Percentiles rank a stretch among this genome's conserved stretches.
These are phyloP conservation scores for Buceros bicornis DNA, from an alignment of 2,797 vertebrate species.

Conservation along the genomic window DNA sequence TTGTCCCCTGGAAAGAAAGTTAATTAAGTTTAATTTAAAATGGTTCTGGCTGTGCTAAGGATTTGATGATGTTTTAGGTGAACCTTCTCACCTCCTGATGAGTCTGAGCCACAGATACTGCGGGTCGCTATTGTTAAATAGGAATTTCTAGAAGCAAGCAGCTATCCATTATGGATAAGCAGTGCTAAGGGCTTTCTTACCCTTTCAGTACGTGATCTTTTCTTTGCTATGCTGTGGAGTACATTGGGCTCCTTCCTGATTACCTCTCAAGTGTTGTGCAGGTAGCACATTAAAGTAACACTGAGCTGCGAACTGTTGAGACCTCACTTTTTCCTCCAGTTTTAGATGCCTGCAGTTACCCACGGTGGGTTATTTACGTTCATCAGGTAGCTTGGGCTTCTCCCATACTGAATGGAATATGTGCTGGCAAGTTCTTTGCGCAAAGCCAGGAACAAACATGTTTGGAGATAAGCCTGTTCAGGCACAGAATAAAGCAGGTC, in stretches of 20 bases:
- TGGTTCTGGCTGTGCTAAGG: background rate
- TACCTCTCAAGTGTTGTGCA: background rate
- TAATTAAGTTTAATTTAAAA: background rate
- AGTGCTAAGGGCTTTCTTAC: background rate
- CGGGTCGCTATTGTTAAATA: background rate
- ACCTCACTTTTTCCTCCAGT: background rate
- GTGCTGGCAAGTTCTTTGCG: background rate
- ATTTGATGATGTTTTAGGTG: background rate
- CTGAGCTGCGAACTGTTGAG: background rate
- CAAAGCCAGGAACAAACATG: background rate
- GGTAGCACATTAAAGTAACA: background rate
- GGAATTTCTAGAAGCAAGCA: background rate
- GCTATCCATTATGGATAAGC: background rate
- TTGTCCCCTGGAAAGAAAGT: background rate
- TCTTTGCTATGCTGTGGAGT: background rate
- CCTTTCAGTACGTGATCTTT: background rate
- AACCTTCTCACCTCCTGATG: background rate
- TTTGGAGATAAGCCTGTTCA: background rate
- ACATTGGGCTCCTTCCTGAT: background rate
- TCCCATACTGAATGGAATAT: background rate
- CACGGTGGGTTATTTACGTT: background rate
- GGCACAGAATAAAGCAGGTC: background rate
- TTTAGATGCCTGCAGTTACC: background rate
- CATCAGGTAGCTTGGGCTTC: background rate
- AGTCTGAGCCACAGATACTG: background rate